A percentile compares a stretch with the other conserved stretches of the same genome.
Evolutionary conservation across 2,888 invertebrate species (phyloP).

Genomic region (Allygus modestus): DNA sequence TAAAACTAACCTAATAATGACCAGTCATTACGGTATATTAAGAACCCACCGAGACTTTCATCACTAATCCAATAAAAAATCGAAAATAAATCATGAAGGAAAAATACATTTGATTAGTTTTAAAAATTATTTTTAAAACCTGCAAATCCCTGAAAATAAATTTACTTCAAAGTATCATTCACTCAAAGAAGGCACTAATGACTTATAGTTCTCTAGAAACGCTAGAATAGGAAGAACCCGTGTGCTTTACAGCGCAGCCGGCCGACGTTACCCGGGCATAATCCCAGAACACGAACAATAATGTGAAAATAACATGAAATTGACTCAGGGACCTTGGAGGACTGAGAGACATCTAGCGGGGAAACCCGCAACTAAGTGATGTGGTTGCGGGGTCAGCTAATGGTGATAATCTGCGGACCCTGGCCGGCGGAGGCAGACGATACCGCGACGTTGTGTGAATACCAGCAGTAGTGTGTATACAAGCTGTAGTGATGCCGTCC

Average conservation of each 20-base stretch:
- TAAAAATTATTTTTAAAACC: too few species aligned
- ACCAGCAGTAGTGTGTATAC: not conserved
- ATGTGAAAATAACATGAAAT: slow-evolving; percentile 33
- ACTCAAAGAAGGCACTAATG: not conserved
- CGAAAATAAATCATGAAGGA: too few species aligned
- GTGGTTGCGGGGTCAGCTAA: slow-evolving; percentile 8
- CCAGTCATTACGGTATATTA: too few species aligned
- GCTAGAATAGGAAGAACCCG: not conserved
- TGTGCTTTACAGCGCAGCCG: not conserved
- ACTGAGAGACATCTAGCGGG: slow-evolving; percentile 34
- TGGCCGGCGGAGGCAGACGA: slow-evolving; percentile 9
- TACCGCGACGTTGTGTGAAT: not conserved
- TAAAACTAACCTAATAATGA: too few species aligned
- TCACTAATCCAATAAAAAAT: too few species aligned
- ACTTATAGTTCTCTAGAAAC: not conserved
- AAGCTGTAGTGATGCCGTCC: not conserved
- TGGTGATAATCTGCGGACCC: slow-evolving; percentile 13
- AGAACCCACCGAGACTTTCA: too few species aligned
- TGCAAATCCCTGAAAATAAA: too few species aligned
- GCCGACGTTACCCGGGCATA: not conserved
- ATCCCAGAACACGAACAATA: not conserved
- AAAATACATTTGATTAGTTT: too few species aligned
- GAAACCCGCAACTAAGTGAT: slow-evolving; percentile 52
- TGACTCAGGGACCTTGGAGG: slow-evolving; percentile 18
- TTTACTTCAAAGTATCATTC: too few species aligned